These are phyloP conservation scores for Cyprinodon variegatus DNA, from an alignment of 2,113 vertebrate genomes.

Conservation along the genomic window DNA sequence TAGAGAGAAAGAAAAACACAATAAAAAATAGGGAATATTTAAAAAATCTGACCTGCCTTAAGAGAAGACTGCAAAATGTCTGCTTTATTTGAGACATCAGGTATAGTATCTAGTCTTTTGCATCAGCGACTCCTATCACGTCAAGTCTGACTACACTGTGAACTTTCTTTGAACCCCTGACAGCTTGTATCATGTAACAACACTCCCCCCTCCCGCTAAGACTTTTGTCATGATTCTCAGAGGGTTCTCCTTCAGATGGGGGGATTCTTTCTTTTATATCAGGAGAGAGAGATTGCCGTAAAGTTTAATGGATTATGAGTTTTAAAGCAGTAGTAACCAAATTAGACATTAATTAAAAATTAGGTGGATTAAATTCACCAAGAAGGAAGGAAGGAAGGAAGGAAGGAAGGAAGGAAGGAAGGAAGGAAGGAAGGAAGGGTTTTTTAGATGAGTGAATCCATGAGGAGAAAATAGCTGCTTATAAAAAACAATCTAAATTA, in stretches of 20 bases:
- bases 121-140: slow-evolving; percentile 51
- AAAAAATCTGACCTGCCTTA: slow-evolving; percentile 44
- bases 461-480: too few relatives aligned
- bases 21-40: slow-evolving; percentile 38
- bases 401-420: too few relatives aligned
- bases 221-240: slow-evolving; percentile 62
- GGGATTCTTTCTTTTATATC: slow-evolving; percentile 24
- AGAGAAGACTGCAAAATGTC: slow-evolving; percentile 36
- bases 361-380: too few relatives aligned
- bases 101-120: slow-evolving; percentile 48
- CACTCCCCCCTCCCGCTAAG: slow-evolving; percentile 24
- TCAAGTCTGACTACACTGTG: slow-evolving; percentile 61
- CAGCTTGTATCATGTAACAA: slow-evolving; percentile 57
- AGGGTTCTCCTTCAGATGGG: slow-evolving; percentile 39
- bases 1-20: slow-evolving; percentile 40
- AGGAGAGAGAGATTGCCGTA: slow-evolving; percentile 13
- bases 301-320: slow-evolving; percentile 23
- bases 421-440: too few relatives aligned
- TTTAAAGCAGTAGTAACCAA: background rate
- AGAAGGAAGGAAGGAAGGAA: too few relatives aligned
- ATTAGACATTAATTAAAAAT: background rate
- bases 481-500: too few relatives aligned
- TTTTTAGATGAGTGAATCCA: too few relatives aligned
- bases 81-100: slow-evolving; percentile 43
- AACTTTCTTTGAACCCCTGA: slow-evolving; percentile 70